Percentiles rank a stretch among this genome's conserved stretches.
Conservation (phyloP, 1,140 invertebrate genomes). For the Planococcus citri region DNA sequence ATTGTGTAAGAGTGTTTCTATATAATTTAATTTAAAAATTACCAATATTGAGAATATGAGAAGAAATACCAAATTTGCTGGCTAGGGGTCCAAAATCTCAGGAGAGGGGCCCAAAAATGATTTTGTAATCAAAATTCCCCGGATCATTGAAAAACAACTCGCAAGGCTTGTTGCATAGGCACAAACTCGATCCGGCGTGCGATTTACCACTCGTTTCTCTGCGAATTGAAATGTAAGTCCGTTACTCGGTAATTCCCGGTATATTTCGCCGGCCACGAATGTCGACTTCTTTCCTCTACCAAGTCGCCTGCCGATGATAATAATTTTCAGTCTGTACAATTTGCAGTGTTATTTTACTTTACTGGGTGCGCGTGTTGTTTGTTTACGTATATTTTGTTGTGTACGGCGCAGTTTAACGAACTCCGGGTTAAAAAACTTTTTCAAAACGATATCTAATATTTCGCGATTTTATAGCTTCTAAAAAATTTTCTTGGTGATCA, state of each 20-base stretch:
- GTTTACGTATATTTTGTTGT: neutral
- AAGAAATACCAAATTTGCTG: too few species aligned
- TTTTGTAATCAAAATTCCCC: too few species aligned
- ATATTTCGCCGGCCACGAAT: neutral
- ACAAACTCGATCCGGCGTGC: too few species aligned
- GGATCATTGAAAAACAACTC: too few species aligned
- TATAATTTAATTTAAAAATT: too few species aligned
- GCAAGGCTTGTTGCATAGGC: too few species aligned
- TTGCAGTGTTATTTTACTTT: constrained; percentile 7
- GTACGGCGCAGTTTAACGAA: constrained; percentile 17
- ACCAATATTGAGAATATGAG: too few species aligned
- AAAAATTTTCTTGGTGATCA: neutral
- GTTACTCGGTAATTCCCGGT: neutral
- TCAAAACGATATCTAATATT: neutral
- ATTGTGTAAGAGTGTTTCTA: too few species aligned
- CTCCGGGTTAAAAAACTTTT: constrained; percentile 20
- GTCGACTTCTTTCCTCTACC: neutral
- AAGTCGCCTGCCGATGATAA: neutral
- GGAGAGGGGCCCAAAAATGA: too few species aligned
- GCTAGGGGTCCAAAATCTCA: too few species aligned
- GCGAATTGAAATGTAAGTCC: too few species aligned
- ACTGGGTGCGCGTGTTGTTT: neutral
- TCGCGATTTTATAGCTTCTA: neutral
- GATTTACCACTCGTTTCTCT: too few species aligned
- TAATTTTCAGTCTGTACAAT: neutral